phyloP scores from a whole-genome alignment of 2,113 vertebrate species.

The Halcyon senegalensis region DNA sequence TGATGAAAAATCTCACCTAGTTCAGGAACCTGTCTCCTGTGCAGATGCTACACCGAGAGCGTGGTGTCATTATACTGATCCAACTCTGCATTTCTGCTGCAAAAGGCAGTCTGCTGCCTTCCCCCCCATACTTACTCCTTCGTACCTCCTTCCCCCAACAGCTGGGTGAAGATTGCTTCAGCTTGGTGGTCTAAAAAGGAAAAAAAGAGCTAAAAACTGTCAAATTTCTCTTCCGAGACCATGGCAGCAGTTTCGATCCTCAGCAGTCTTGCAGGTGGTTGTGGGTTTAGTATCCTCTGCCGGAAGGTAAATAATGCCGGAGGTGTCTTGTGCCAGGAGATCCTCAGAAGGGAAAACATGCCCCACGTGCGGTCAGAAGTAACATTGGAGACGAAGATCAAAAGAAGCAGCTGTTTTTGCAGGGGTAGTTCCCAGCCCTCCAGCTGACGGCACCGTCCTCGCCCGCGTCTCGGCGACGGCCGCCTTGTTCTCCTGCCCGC shows the following conservation, averaged over 20 bases:
- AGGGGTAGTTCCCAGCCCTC: not conserved
- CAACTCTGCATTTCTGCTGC: not conserved
- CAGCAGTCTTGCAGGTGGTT: too few relatives aligned
- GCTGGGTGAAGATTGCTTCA: not conserved
- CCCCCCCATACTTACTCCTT: not conserved
- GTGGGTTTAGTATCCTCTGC: not conserved
- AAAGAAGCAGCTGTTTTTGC: not conserved
- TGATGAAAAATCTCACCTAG: not conserved
- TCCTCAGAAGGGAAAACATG: not conserved
- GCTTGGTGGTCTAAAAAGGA: not conserved
- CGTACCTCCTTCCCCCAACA: not conserved
- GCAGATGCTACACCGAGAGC: not conserved
- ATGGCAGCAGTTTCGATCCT: not conserved
- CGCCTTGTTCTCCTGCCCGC: not conserved
- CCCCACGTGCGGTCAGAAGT: fast-evolving
- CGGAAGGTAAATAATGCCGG: not conserved
- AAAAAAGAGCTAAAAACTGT: not conserved
- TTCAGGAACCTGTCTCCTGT: not conserved
- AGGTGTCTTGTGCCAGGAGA: not conserved
- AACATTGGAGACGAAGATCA: not conserved
- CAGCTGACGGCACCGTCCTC: not conserved
- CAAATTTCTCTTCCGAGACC: not conserved
- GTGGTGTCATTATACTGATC: fast-evolving
- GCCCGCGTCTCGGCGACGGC: not conserved
- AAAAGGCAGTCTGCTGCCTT: not conserved